phyloP scores from a whole-genome alignment of 2,888 invertebrate species.

The Drosophila cracens region DNA sequence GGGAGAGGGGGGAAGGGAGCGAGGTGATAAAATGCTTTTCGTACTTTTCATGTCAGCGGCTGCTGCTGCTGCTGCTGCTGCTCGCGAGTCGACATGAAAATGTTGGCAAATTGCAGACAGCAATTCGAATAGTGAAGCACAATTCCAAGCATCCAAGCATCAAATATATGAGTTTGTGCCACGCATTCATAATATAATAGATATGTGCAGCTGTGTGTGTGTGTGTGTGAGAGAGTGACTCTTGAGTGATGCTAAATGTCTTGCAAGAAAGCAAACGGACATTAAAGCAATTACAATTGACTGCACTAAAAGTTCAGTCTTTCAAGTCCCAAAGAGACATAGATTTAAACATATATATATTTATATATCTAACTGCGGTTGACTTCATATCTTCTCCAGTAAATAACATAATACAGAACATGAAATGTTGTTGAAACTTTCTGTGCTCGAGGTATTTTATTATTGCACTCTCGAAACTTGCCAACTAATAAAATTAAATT shows the following conservation, averaged over 20 bases:
- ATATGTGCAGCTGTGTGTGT: constrained; percentile 4
- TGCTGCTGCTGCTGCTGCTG: background rate
- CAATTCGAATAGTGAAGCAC: constrained; percentile 45
- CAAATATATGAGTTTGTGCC: constrained; percentile 48
- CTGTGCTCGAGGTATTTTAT: background rate
- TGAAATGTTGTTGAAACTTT: background rate
- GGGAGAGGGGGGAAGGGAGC: rapidly evolving
- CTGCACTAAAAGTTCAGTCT: constrained; percentile 16
- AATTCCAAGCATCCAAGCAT: constrained; percentile 33
- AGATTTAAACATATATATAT: background rate
- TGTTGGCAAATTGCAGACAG: constrained; percentile 54
- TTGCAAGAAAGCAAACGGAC: constrained; percentile 38
- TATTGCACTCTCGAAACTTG: background rate
- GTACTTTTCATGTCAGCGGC: constrained; percentile 27
- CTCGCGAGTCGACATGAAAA: constrained; percentile 28
- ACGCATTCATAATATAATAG: constrained; percentile 54
- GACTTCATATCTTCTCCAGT: background rate
- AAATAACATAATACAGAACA: background rate
- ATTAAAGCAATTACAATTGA: constrained; percentile 37
- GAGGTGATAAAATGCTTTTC: constrained; percentile 24
- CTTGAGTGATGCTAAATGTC: constrained; percentile 45
- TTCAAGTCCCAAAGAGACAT: background rate
- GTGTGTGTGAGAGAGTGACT: constrained; percentile 10
- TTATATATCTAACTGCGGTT: background rate
- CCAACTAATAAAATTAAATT: background rate